Evolutionary conservation across 1,140 invertebrate species (phyloP).

Genomic region (Ptiloglossa arizonensis): DNA sequence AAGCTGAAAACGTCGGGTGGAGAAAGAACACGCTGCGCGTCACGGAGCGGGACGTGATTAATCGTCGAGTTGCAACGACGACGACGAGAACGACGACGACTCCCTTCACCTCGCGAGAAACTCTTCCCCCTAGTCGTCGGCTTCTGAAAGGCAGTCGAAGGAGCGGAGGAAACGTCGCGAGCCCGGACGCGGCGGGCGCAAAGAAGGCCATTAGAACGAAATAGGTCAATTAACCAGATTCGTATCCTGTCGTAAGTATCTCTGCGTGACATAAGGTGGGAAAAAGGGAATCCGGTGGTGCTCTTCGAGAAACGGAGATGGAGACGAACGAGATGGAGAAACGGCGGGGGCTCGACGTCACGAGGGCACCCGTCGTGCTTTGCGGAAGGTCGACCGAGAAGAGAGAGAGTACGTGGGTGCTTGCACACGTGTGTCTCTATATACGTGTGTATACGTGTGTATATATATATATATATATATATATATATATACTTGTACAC

Average conservation of each 20-base stretch:
- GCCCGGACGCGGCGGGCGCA: neutral
- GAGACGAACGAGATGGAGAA: slow-evolving; percentile 46
- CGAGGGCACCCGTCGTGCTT: slow-evolving; percentile 41
- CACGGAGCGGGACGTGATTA: slow-evolving; percentile 8
- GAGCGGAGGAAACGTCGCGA: neutral
- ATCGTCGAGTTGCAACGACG: neutral
- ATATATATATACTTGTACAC: too few relatives aligned
- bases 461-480: too few relatives aligned
- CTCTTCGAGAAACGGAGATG: neutral
- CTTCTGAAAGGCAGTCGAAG: neutral
- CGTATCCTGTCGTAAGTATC: slow-evolving; percentile 33
- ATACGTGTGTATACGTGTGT: too few relatives aligned
- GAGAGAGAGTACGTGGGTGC: neutral
- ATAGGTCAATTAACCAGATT: slow-evolving; percentile 48
- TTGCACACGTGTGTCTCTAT: too few relatives aligned
- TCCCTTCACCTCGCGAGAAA: neutral
- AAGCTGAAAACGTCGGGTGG: neutral
- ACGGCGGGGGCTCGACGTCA: slow-evolving; percentile 49
- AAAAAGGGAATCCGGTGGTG: neutral
- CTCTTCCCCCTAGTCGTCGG: too few relatives aligned
- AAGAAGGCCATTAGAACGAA: slow-evolving; percentile 36
- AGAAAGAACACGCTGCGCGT: neutral
- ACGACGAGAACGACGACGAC: neutral
- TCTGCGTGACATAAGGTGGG: slow-evolving; percentile 26
- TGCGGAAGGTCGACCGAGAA: slow-evolving; percentile 52